A percentile compares a stretch with the other conserved stretches of the same genome.
phyloP scores from a whole-genome alignment of 1,140 invertebrate species.

The Orussus abietinus region DNA sequence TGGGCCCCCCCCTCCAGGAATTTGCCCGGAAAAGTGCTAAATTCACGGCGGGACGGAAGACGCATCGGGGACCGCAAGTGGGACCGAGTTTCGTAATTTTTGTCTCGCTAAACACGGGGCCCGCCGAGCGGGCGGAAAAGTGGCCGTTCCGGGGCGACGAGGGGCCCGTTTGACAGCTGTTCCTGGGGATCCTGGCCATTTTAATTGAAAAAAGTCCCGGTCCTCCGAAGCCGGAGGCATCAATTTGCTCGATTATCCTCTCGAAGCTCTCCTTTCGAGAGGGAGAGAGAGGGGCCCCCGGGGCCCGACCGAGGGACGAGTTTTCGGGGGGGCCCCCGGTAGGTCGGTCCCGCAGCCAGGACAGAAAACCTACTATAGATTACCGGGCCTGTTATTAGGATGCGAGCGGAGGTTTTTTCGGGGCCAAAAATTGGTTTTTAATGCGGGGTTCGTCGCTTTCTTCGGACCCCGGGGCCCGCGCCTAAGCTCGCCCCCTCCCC shows the following conservation, averaged over 20 bases:
- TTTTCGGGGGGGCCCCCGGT: slow-evolving; percentile 14
- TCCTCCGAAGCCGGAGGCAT: slow-evolving; percentile 27
- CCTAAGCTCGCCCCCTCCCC: no score
- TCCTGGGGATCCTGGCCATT: slow-evolving; percentile 26
- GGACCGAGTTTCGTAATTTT: slow-evolving; percentile 21
- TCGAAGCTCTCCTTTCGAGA: slow-evolving; percentile 15
- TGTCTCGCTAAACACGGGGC: no score
- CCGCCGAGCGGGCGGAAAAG: no score
- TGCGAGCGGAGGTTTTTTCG: slow-evolving; percentile 47
- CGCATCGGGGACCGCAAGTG: slow-evolving; percentile 18
- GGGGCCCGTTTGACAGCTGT: slow-evolving; percentile 38
- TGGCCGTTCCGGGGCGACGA: no score
- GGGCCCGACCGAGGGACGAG: slow-evolving; percentile 7
- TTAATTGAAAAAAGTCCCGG: slow-evolving; percentile 47
- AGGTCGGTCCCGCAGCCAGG: slow-evolving; percentile 30
- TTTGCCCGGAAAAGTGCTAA: no score
- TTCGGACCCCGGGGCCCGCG: slow-evolving; percentile 35
- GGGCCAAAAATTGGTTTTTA: slow-evolving; percentile 54
- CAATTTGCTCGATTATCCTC: slow-evolving; percentile 44
- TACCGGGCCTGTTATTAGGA: slow-evolving; percentile 51
- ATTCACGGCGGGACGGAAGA: no score
- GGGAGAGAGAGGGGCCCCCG: neutral
- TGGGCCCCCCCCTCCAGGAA: no score
- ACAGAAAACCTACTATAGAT: slow-evolving; percentile 54
- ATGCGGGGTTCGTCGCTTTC: slow-evolving; percentile 49